phyloP scores from a whole-genome alignment of 2,797 vertebrate species.

The Pangasius mekongensis region DNA sequence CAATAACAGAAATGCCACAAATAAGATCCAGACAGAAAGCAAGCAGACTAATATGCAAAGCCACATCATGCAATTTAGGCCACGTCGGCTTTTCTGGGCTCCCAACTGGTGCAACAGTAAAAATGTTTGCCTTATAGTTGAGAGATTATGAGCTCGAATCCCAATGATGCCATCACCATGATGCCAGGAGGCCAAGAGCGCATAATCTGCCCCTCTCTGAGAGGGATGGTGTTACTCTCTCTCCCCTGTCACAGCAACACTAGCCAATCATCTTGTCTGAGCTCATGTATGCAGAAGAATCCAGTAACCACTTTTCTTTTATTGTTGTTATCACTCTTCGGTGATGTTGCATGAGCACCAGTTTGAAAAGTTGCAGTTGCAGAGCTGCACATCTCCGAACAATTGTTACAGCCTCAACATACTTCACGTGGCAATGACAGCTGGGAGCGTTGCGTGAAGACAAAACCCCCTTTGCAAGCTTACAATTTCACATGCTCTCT shows the following conservation, averaged over 20 bases:
- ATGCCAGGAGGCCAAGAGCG: not conserved
- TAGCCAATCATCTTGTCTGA: not conserved
- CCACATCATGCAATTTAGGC: not conserved
- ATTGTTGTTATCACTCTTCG: not conserved
- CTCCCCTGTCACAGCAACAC: not conserved
- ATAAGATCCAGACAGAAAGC: not conserved
- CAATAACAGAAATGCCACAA: not conserved
- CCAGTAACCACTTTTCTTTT: not conserved
- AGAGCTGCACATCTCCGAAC: not conserved
- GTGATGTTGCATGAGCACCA: not conserved
- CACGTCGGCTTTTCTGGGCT: not conserved
- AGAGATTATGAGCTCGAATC: not conserved
- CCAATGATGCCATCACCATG: not conserved
- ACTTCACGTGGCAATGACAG: too few species aligned
- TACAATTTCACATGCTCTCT: not conserved
- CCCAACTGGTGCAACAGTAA: not conserved
- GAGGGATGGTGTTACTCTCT: not conserved
- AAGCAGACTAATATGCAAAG: not conserved
- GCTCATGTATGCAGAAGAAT: not conserved
- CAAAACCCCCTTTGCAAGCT: not conserved
- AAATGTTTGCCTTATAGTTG: not conserved
- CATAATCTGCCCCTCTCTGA: not conserved
- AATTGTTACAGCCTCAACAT: too few species aligned
- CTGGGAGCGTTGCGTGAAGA: not conserved
- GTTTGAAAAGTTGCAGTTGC: not conserved